Evolutionary conservation across 1,140 invertebrate genomes (phyloP).

Genomic region (Drosophila nasuta): DNA sequence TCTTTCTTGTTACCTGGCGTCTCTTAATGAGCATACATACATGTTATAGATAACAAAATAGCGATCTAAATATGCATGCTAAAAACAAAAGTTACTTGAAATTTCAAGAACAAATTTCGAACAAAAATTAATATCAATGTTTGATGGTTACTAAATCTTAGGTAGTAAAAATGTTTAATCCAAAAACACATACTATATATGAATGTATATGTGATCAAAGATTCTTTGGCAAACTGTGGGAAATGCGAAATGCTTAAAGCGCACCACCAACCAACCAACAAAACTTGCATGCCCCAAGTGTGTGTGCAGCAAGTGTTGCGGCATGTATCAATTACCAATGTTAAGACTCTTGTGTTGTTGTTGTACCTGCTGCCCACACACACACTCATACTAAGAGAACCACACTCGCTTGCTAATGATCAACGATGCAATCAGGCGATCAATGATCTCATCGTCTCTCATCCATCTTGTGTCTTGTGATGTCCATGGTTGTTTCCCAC

Average conservation of each 20-base stretch:
- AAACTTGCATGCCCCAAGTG: conserved; percentile 12
- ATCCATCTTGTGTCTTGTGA: conserved; percentile 19
- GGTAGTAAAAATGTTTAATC: no score
- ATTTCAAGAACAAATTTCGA: no score
- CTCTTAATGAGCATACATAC: conserved; percentile 33
- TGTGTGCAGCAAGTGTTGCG: conserved; percentile 19
- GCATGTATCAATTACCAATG: conserved; percentile 29
- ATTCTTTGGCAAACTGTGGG: conserved; percentile 15
- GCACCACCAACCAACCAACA: no score
- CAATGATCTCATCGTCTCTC: conserved; percentile 49
- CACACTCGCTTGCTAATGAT: conserved; percentile 18
- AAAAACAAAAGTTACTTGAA: no score
- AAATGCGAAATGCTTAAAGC: conserved; percentile 16
- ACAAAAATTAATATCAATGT: no score
- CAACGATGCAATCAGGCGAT: conserved; percentile 38
- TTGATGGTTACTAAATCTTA: no score
- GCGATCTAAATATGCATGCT: no score
- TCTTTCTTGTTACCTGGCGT: conserved; percentile 13
- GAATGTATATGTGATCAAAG: neutral
- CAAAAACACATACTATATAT: no score
- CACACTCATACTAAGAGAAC: neutral
- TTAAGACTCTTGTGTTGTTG: conserved; percentile 1
- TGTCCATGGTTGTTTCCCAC: conserved; percentile 44
- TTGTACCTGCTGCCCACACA: conserved; percentile 15
- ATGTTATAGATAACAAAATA: conserved; percentile 18